These are phyloP conservation scores for Meleagris gallopavo DNA, from an alignment of 2,113 vertebrate species.

Conservation along the genomic window DNA sequence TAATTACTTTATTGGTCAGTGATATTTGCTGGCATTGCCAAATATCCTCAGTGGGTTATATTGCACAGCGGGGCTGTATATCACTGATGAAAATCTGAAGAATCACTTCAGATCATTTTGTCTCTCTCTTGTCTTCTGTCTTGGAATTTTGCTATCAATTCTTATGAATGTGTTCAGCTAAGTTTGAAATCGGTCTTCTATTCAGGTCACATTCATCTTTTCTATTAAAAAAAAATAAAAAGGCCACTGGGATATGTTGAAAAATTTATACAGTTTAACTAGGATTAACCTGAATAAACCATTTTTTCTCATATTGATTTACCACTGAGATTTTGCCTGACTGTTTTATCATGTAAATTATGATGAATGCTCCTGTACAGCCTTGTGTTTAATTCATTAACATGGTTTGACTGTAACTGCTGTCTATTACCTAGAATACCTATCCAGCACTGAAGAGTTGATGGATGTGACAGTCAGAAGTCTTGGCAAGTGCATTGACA, in stretches of 20 bases:
- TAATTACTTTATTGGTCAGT: conserved; percentile 4
- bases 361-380: not conserved
- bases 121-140: not conserved
- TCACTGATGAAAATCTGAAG: not conserved
- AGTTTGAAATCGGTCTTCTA: not conserved
- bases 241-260: conserved; percentile 37
- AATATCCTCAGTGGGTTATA: not conserved
- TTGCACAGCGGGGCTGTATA: not conserved
- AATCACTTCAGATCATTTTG: not conserved
- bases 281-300: conserved; percentile 64
- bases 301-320: conserved; percentile 55
- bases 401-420: not conserved
- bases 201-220: conserved; percentile 25
- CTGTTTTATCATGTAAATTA: conserved; percentile 4
- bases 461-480: not conserved
- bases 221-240: not conserved
- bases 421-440: not conserved
- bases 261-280: conserved; percentile 46
- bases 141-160: not conserved
- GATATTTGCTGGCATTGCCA: conserved; percentile 5
- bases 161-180: not conserved
- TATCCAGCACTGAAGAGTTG: not conserved
- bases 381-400: conserved; percentile 46
- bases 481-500: not conserved
- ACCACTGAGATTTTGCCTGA: conserved; percentile 1